These are phyloP conservation scores for Typhlichthys subterraneus DNA, from an alignment of 2,797 vertebrate genomes.

Conservation along the genomic window DNA sequence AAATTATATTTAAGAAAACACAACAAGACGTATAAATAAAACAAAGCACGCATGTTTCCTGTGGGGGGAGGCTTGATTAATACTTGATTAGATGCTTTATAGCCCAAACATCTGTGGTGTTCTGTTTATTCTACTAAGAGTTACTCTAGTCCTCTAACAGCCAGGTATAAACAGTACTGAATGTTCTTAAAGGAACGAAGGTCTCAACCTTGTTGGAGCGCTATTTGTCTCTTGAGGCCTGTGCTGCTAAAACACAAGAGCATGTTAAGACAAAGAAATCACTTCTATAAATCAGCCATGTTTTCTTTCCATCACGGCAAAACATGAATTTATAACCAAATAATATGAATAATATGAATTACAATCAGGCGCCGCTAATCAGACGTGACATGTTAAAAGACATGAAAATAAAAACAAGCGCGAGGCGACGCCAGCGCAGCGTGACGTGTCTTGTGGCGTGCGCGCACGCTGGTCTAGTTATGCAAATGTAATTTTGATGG, in stretches of 20 bases:
- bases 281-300: slow-evolving; percentile 47
- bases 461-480: slow-evolving; percentile 33
- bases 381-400: slow-evolving; percentile 50
- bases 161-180: too few species aligned
- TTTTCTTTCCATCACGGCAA: slow-evolving; percentile 45
- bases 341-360: slow-evolving; percentile 57
- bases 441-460: slow-evolving; percentile 17
- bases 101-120: too few species aligned
- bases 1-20: too few species aligned
- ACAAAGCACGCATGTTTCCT: too few species aligned
- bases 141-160: background rate
- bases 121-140: too few species aligned
- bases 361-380: slow-evolving; percentile 59
- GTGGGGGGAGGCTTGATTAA: too few species aligned
- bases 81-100: too few species aligned
- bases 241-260: background rate
- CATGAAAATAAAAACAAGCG: slow-evolving; percentile 5
- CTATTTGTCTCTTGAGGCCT: background rate
- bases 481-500: slow-evolving; percentile 43
- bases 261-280: slow-evolving; percentile 24
- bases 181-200: too few species aligned
- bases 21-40: too few species aligned
- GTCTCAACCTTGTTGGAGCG: background rate
- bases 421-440: background rate
- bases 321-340: slow-evolving; percentile 51